Evolutionary conservation across 2,888 invertebrate genomes (phyloP).

Genomic region (Chromoteleia sp.): DNA sequence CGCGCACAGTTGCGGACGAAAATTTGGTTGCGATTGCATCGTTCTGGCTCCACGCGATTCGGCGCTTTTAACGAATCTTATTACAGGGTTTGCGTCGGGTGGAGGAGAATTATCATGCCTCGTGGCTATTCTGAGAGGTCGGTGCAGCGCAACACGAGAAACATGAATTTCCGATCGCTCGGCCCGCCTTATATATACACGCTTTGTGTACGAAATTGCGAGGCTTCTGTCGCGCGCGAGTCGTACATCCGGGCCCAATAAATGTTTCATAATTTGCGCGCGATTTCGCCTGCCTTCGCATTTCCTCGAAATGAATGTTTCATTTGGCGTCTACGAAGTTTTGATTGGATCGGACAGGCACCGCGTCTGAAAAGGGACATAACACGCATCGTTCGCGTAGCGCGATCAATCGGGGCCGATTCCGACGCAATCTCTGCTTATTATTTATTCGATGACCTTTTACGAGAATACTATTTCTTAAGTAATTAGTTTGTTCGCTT

Average conservation of each 20-base stretch:
- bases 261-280: conserved; percentile 74
- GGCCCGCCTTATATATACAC: conserved; percentile 18
- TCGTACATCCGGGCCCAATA: conserved; percentile 59
- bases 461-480: too few species aligned
- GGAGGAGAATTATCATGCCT: conserved; percentile 59
- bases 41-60: conserved; percentile 36
- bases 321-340: conserved; percentile 77
- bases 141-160: conserved; percentile 62
- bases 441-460: conserved; percentile 47
- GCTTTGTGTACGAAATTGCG: conserved; percentile 58
- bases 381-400: conserved; percentile 53
- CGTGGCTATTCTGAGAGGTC: conserved; percentile 48
- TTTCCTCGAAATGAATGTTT: conserved; percentile 73
- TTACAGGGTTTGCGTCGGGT: conserved; percentile 31
- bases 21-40: conserved; percentile 46
- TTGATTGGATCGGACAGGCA: conserved; percentile 76
- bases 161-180: conserved; percentile 70
- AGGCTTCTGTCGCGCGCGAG: conserved; percentile 60
- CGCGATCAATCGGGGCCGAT: conserved; percentile 44
- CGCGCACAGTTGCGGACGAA: conserved; percentile 31
- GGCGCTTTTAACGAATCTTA: conserved; percentile 62
- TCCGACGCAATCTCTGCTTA: conserved; percentile 40
- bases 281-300: conserved; percentile 53
- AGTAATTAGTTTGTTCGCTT: too few species aligned
- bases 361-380: conserved; percentile 50